A percentile compares a stretch with the other conserved stretches of the same genome.
phyloP scores from a whole-genome alignment of 2,888 invertebrate genomes.

The Mesochorus sp. region DNA sequence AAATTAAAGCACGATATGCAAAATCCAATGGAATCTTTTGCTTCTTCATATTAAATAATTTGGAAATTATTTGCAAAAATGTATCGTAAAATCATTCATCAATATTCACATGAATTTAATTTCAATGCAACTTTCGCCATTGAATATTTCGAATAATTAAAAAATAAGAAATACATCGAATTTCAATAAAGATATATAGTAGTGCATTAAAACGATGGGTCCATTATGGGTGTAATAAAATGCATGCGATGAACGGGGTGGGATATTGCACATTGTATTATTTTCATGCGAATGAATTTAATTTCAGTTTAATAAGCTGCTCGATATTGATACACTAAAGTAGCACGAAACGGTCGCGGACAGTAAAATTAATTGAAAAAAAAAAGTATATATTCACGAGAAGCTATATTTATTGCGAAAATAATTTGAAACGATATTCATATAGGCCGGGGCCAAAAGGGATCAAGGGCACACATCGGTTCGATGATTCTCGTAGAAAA shows the following conservation, averaged over 20 bases:
- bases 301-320: conserved; percentile 2
- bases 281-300: not conserved
- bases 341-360: not conserved
- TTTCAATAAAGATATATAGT: not conserved
- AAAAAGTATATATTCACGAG: not conserved
- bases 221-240: not conserved
- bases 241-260: not conserved
- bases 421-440: not conserved
- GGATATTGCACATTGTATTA: conserved; percentile 17
- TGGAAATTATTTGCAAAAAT: no score
- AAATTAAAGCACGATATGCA: no score
- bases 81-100: no score
- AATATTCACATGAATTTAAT: no score
- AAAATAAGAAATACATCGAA: not conserved
- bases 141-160: no score
- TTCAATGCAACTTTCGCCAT: no score
- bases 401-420: not conserved
- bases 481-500: conserved; percentile 22
- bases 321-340: not conserved
- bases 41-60: no score
- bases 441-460: not conserved
- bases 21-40: no score
- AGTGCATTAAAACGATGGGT: not conserved
- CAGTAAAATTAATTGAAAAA: conserved; percentile 10
- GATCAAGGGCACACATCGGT: not conserved